phyloP scores from a whole-genome alignment of 2,888 invertebrate species.

The Plutella xylostella region DNA sequence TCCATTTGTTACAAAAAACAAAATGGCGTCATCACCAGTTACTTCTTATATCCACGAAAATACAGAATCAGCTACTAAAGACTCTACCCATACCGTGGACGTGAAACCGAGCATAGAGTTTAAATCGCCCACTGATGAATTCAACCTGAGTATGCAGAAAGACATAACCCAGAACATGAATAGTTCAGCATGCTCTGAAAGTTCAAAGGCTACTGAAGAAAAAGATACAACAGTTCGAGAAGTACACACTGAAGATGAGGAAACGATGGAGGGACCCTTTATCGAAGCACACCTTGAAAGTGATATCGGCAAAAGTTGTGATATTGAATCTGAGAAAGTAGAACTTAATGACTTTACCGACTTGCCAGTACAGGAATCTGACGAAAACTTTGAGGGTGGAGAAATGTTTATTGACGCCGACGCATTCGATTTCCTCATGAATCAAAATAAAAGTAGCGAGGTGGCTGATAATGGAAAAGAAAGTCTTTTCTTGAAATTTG shows the following conservation, averaged over 20 bases:
- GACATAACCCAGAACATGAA: constrained; percentile 17
- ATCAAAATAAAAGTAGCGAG: constrained; percentile 46
- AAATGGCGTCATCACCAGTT: constrained; percentile 21
- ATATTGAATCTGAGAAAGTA: constrained; percentile 26
- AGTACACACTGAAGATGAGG: constrained; percentile 55
- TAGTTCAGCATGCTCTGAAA: constrained; percentile 26
- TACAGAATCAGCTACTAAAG: constrained; percentile 1
- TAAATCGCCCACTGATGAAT: neutral
- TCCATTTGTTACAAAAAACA: constrained; percentile 23
- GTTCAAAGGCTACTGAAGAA: constrained; percentile 32
- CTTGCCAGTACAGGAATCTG: constrained; percentile 27
- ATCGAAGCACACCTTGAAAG: constrained; percentile 35
- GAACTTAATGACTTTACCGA: constrained; percentile 43
- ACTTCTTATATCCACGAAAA: constrained; percentile 15
- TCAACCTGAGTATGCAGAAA: constrained; percentile 5
- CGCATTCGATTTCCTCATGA: constrained; percentile 53
- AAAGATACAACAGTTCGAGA: constrained; percentile 37
- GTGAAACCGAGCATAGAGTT: too few species aligned
- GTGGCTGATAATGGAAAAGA: constrained; percentile 57
- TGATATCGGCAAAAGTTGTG: constrained; percentile 25
- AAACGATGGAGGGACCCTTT: constrained; percentile 57
- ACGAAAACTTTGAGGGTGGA: constrained; percentile 31
- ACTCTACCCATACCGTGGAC: too few species aligned
- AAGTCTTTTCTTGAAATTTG: constrained; percentile 58
- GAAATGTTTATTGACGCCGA: constrained; percentile 61